Evolutionary conservation across 2,888 invertebrate species (phyloP).

Genomic region (Pristionchus maxplancki): DNA sequence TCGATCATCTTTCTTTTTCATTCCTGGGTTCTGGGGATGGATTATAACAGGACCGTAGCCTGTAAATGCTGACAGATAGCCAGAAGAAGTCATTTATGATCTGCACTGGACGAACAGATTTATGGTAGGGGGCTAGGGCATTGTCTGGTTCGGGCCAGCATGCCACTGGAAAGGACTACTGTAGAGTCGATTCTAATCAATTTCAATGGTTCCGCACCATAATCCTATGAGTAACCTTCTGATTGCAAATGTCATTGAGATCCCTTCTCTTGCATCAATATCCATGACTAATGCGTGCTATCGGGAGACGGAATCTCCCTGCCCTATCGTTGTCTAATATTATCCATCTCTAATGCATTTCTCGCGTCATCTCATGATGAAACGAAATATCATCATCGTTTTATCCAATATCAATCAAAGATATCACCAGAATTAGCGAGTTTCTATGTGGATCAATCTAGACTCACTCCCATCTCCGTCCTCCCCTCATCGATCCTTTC

Average conservation of each 20-base stretch:
- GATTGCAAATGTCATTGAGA: not conserved
- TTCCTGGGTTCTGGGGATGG: not conserved
- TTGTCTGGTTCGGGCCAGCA: not conserved
- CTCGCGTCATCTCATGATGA: not conserved
- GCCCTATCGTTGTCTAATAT: not conserved
- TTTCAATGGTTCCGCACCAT: not conserved
- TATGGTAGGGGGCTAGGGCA: not conserved
- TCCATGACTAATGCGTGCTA: not conserved
- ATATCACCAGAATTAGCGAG: not conserved
- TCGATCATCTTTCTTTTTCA: not conserved
- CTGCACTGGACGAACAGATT: not conserved
- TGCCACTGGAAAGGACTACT: not conserved
- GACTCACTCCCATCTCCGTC: not conserved
- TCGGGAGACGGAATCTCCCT: not conserved
- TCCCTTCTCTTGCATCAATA: not conserved
- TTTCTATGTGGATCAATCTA: not conserved
- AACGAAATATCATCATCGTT: not conserved
- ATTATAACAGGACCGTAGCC: not conserved
- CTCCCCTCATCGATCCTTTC: not conserved
- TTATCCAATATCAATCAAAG: not conserved
- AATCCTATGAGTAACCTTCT: not conserved
- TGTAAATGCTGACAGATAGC: not conserved
- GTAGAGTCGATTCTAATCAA: not conserved
- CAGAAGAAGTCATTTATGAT: conserved; percentile 17
- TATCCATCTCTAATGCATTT: not conserved